A percentile compares a stretch with the other conserved stretches of the same genome.
phyloP scores from a whole-genome alignment of 2,113 vertebrate species.

The Ondatra zibethicus region DNA sequence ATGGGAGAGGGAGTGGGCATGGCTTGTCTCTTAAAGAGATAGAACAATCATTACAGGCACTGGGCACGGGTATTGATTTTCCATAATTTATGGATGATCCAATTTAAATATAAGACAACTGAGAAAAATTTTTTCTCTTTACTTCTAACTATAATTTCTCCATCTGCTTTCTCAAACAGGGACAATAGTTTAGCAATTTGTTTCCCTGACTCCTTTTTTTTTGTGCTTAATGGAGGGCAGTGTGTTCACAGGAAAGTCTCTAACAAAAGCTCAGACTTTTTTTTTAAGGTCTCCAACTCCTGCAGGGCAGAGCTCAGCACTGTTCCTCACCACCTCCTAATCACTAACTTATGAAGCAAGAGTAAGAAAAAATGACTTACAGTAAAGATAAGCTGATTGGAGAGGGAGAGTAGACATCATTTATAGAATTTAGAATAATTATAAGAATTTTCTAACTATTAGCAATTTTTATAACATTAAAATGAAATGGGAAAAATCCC shows the following conservation, averaged over 20 bases:
- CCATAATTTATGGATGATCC: not conserved
- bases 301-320: not conserved
- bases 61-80: not conserved
- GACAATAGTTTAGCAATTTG: not conserved
- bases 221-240: not conserved
- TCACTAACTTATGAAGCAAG: constrained; percentile 23
- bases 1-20: no score
- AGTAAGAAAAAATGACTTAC: not conserved
- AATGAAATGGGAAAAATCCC: not conserved
- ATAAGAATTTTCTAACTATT: not conserved
- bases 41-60: no score
- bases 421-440: constrained; percentile 13
- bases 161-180: not conserved
- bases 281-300: not conserved
- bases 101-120: not conserved
- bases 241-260: not conserved
- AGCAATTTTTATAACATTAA: not conserved
- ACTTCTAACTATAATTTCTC: not conserved
- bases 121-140: not conserved
- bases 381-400: not conserved
- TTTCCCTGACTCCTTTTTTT: not conserved
- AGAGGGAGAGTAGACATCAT: constrained; percentile 12
- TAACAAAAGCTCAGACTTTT: not conserved
- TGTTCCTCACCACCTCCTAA: not conserved
- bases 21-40: no score